Evolutionary conservation across 2,113 vertebrate genomes (phyloP), one percentile per base, ranked within the genome.

Genomic region (Myotis brandtii): DNA sequence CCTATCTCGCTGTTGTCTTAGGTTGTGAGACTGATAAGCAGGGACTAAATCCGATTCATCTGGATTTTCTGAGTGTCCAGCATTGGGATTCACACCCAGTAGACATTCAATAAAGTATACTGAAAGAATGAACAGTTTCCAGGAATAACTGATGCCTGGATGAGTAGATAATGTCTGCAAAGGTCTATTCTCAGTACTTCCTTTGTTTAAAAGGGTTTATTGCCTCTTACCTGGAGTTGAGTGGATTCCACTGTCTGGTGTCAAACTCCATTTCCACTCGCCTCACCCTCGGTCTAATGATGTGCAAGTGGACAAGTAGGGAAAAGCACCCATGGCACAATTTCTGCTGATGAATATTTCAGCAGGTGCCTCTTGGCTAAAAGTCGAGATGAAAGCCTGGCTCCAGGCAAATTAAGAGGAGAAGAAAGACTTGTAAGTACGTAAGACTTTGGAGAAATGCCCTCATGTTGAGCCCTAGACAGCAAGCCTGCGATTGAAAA

Each of bases 261-360:
- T 98, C 98, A 97, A 98, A 97, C 97, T 93, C 83, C 97, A 97
- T 98, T 98, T 98, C 97, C 95, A 64, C 96, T 96, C 85, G 4
- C 86, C 91, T 97, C 96, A 27, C 89, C 97, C 96, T 97, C 96
- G 95, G 97, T 98, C 98, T 98, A 98, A 98, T 98, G 98, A 98
- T 98, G 98, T 34, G 91, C 95, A 98, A 98, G 98, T 98, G 98
- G 98, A 98, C 98, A 98, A 98, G 98, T 97, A 98, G 97, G 97
- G 93, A 97, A 98, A 98, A 98, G 97, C 98, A 98, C 98, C 98
- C 97, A 97, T 98, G 98, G 98, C 98, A 98, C 98, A 97, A 98
- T 99, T 99, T 98, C 98, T 98, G 93, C 95, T 97, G 94, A 98
- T 99, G 98, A 98, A 98, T 99, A 98, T 99, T 99, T 99, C 97